Evolutionary conservation across 2,797 vertebrate genomes (phyloP), one percentile per base, ranked within the genome.

Genomic region (Urosaurus nigricauda): DNA sequence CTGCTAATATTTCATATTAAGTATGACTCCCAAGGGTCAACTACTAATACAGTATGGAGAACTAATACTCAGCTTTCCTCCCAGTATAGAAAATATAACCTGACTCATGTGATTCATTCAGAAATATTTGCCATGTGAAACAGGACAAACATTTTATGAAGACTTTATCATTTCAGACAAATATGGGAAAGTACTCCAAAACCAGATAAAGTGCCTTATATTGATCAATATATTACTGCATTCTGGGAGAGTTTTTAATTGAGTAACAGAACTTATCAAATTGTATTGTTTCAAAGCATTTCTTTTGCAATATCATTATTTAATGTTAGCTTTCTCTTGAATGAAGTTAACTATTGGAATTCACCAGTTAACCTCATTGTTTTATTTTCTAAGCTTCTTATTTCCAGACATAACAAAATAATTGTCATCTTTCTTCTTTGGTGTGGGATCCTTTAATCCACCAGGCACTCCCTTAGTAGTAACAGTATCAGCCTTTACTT

Each of bases 351-450:
- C 53, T 60, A 73, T n/a, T 56, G 74, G 47, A 92, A 83, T 0
- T 84, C 47, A 3, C 35, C 70, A 75, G 5, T 47, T 70, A 65
- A 40, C 4, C 60, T 79, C 35, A 21, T 24, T 17, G n/a, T 40
- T 83, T 96, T 95, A 98, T 70, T 97, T 98, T 93, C 96, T 98
- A 93, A 96, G 96, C 88, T 97, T 97, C 95, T 98, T 98, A 94
- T 96, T 98, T 58, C 95, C 96, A 77, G 96, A 98, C 98, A 99
- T 98, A 94, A 98, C 98, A 93, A 99, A 99, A 91, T 98, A 99
- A 85, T 97, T 95, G 74, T 98, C 97, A 84, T 97, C 97, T 1
- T 97, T 97, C 87, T 84, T 92, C 71, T 97, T 97, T 19, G 21
- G 11, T 26, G 90, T 92, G 11, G 96, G 94, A 51, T 93, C 90